Percentiles rank a stretch among this genome's conserved stretches.
Evolutionary conservation across 2,888 invertebrate species (phyloP).

Genomic region (Neelides folsomi): DNA sequence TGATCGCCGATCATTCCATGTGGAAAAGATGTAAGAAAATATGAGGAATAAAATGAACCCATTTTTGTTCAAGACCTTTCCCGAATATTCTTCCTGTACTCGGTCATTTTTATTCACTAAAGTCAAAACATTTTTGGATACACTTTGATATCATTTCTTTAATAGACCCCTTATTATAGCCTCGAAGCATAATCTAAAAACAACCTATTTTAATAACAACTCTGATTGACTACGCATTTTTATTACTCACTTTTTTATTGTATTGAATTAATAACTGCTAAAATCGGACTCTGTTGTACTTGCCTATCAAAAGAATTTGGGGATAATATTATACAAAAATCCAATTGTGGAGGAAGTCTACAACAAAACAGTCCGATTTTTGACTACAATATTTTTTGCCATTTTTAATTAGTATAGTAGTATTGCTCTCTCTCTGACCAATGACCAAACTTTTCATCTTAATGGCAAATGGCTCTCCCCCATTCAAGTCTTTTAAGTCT

Average conservation of each 20-base stretch:
- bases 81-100: slow-evolving; percentile 8
- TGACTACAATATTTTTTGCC: slow-evolving; percentile 11
- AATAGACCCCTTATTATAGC: too few relatives aligned
- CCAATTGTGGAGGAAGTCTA: slow-evolving; percentile 7
- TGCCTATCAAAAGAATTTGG: background rate
- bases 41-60: too few relatives aligned
- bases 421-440: background rate
- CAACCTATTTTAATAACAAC: slow-evolving; percentile 5
- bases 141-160: background rate
- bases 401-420: background rate
- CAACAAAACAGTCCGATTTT: slow-evolving; percentile 19
- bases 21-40: too few relatives aligned
- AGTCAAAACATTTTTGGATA: slow-evolving; percentile 5
- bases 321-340: background rate
- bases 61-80: slow-evolving; percentile 5
- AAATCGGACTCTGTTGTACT: slow-evolving; percentile 10
- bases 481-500: background rate
- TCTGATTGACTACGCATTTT: slow-evolving; percentile 18
- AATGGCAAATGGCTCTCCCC: too few relatives aligned
- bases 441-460: background rate
- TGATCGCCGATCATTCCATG: too few relatives aligned
- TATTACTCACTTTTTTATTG: slow-evolving; percentile 7
- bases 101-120: slow-evolving; percentile 5
- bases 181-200: background rate
- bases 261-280: slow-evolving; percentile 2